Evolutionary conservation across 2,113 vertebrate species (phyloP).

Genomic region (Anarhynchus alexandrinus): DNA sequence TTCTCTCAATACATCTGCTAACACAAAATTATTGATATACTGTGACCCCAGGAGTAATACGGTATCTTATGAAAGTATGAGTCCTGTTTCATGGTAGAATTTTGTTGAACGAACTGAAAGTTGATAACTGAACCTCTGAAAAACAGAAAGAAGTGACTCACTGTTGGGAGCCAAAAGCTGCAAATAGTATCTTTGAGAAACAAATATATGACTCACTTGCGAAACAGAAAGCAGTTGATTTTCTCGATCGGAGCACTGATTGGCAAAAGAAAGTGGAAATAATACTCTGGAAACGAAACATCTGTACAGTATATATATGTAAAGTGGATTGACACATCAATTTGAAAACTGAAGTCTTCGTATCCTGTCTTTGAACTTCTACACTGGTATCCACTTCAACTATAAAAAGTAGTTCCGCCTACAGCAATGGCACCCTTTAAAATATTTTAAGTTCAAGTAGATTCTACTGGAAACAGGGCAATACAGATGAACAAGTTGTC

Average conservation of each 20-base stretch:
- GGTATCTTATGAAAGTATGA: background rate
- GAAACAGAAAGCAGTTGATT: background rate
- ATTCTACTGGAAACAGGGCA: background rate
- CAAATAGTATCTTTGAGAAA: background rate
- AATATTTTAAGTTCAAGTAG: background rate
- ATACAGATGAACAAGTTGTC: fast-evolving
- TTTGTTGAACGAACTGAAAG: background rate
- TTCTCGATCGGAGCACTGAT: background rate
- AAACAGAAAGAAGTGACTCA: background rate
- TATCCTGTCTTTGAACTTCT: background rate
- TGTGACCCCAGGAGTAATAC: background rate
- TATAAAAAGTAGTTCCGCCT: background rate
- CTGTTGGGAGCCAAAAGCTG: background rate
- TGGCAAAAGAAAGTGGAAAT: background rate
- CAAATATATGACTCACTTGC: background rate
- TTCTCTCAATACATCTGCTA: background rate
- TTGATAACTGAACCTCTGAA: background rate
- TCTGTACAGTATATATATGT: background rate
- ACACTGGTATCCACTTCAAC: background rate
- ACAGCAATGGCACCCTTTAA: background rate
- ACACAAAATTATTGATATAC: background rate
- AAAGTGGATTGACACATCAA: background rate
- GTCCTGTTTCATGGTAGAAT: background rate
- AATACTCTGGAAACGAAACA: background rate
- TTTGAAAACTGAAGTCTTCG: background rate